Evolutionary conservation across 2,113 vertebrate species (phyloP).

Genomic region (Corythaixoides concolor): DNA sequence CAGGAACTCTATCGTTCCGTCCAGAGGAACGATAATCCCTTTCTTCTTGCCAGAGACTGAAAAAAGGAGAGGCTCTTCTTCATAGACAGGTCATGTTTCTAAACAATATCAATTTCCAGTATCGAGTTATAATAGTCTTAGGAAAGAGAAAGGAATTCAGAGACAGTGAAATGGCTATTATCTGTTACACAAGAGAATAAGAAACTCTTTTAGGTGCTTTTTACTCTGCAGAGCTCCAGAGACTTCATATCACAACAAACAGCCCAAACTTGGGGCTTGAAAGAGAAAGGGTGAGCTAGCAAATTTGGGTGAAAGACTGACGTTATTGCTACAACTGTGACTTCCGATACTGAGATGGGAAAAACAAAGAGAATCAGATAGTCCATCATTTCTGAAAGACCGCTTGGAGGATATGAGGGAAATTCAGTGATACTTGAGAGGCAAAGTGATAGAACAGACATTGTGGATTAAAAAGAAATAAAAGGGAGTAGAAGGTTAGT

Average conservation of each 20-base stretch:
- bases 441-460: conserved; percentile 41
- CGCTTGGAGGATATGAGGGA: neutral
- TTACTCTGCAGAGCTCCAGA: neutral
- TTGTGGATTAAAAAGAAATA: conserved; percentile 13
- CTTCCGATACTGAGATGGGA: neutral
- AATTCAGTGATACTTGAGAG: conserved; percentile 26
- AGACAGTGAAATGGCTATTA: neutral
- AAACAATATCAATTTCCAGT: neutral
- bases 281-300: neutral
- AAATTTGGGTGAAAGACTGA: neutral
- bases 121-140: neutral
- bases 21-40: neutral
- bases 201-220: neutral
- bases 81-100: neutral
- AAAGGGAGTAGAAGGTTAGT: neutral
- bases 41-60: neutral
- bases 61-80: neutral
- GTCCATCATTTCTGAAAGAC: conserved; percentile 12
- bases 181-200: neutral
- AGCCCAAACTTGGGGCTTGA: neutral
- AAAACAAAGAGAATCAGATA: neutral
- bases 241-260: neutral
- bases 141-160: neutral
- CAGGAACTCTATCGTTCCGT: no score
- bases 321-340: neutral